These are phyloP conservation scores for Drosophila kambysellisi DNA, from an alignment of 2,888 invertebrate species.

Conservation along the genomic window DNA sequence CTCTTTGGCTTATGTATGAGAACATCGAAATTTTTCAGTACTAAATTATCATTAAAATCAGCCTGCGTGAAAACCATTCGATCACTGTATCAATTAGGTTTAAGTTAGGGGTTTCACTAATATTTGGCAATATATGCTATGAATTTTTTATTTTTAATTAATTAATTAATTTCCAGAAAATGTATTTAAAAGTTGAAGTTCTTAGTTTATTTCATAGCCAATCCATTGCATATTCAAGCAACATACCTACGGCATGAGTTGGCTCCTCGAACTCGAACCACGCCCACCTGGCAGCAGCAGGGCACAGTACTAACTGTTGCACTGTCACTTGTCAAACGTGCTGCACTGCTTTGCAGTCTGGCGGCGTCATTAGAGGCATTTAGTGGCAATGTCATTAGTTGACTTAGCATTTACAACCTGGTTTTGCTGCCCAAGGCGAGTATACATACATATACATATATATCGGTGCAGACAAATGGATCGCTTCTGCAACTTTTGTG, in stretches of 20 bases:
- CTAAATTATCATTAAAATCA: not conserved
- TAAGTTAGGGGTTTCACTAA: not conserved
- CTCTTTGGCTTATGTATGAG: not conserved
- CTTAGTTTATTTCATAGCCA: not conserved
- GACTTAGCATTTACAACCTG: constrained; percentile 6
- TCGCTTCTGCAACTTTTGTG: constrained; percentile 19
- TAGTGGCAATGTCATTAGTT: constrained; percentile 26
- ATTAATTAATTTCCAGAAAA: not conserved
- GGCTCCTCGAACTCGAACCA: not conserved
- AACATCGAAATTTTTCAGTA: not conserved
- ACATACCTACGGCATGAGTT: not conserved
- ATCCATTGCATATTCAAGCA: not conserved
- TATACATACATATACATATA: not conserved
- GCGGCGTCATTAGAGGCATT: constrained; percentile 8
- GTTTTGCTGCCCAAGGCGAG: constrained; percentile 32
- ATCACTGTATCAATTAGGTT: not conserved
- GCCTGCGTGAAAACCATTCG: not conserved
- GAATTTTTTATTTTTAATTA: not conserved
- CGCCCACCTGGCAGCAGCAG: not conserved
- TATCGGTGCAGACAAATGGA: constrained; percentile 37
- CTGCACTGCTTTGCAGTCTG: constrained; percentile 56
- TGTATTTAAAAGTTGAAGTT: not conserved
- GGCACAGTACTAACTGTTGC: constrained; percentile 10
- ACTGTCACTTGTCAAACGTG: constrained; percentile 69
- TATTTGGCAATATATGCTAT: not conserved